Evolutionary conservation across 1,140 invertebrate species (phyloP).

Genomic region (Dendroctonus ponderosae): DNA sequence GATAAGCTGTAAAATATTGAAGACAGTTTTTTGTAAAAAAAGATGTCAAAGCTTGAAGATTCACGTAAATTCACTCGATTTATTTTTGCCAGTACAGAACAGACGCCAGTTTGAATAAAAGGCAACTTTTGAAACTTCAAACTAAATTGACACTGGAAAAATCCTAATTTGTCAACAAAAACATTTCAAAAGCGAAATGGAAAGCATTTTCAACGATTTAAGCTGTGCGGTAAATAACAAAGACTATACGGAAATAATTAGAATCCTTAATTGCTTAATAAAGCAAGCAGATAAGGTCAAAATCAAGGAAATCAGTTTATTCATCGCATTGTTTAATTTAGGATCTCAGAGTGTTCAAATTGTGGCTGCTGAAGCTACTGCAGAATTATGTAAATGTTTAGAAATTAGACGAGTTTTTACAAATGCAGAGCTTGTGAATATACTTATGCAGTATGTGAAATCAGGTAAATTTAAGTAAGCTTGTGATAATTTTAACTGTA

Average conservation of each 20-base stretch:
- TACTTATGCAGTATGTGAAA: constrained; percentile 57
- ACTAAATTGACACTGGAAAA: neutral
- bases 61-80: too few relatives aligned
- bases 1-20: too few relatives aligned
- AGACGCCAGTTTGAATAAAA: too few relatives aligned
- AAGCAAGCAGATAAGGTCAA: constrained; percentile 23
- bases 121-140: too few relatives aligned
- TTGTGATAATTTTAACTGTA: neutral
- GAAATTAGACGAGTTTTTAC: constrained; percentile 66
- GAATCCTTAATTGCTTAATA: constrained; percentile 32
- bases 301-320: constrained; percentile 33
- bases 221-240: constrained; percentile 19
- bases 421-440: constrained; percentile 57
- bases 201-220: constrained; percentile 22
- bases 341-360: constrained; percentile 31
- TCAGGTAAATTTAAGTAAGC: constrained; percentile 13
- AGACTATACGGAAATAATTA: constrained; percentile 33
- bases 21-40: too few relatives aligned
- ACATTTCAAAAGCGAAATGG: constrained; percentile 14
- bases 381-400: constrained; percentile 70
- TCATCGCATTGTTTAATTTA: constrained; percentile 33
- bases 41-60: too few relatives aligned
- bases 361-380: constrained; percentile 62
- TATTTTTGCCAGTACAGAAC: too few relatives aligned
- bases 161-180: constrained; percentile 7